Conservation (phyloP, 2,113 vertebrate genomes). For the Prinia subflava region DNA sequence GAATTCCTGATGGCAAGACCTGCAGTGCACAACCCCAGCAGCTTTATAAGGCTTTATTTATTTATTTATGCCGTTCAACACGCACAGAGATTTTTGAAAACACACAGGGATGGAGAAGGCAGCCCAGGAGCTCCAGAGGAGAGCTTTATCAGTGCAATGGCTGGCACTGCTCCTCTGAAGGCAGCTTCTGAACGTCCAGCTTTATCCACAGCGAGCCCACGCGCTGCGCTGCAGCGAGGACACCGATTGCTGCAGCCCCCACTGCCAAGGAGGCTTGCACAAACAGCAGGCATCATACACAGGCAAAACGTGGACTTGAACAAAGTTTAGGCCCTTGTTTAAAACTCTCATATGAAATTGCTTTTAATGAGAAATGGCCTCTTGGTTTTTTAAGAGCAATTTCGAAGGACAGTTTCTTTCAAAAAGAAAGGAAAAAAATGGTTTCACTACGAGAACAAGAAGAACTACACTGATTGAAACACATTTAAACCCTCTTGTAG, state of each 20-base stretch:
- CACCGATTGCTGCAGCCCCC: too few relatives aligned
- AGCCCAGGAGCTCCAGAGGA: not conserved
- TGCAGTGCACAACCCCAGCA: not conserved
- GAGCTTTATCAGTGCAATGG: not conserved
- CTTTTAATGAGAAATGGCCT: not conserved
- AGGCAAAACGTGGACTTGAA: not conserved
- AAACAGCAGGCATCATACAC: fast-evolving
- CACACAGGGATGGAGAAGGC: not conserved
- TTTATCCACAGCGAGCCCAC: not conserved
- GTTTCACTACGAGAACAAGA: not conserved
- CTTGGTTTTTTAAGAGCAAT: not conserved
- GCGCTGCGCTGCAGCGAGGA: fast-evolving
- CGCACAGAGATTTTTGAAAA: not conserved
- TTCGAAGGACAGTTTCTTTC: not conserved
- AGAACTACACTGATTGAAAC: not conserved
- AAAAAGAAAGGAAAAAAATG: fast-evolving
- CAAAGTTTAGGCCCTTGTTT: not conserved
- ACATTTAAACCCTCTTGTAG: not conserved
- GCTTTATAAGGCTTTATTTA: not conserved
- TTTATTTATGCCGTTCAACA: not conserved
- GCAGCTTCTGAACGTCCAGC: not conserved
- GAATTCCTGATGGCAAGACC: not conserved
- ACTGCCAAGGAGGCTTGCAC: not conserved
- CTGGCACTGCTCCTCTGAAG: not conserved
- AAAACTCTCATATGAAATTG: not conserved